These are phyloP conservation scores for Diorhabda elongata DNA, from an alignment of 1,140 invertebrate genomes.

Conservation along the genomic window DNA sequence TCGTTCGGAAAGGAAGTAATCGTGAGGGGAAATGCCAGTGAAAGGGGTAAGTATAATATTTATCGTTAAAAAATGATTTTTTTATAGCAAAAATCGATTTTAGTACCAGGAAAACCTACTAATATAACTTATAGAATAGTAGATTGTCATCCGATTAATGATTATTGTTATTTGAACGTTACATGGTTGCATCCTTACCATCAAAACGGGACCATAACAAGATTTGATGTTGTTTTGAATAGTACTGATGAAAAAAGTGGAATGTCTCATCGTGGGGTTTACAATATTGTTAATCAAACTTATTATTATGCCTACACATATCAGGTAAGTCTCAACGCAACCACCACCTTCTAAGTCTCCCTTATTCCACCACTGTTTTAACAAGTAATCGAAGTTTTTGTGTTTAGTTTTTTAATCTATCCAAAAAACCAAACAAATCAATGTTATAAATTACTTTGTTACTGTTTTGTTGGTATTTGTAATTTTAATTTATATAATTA, in stretches of 20 bases:
- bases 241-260: conserved; percentile 25
- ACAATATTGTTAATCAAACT: conserved; percentile 26
- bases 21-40: conserved; percentile 22
- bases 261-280: conserved; percentile 27
- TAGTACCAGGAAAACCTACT: conserved; percentile 33
- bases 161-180: conserved; percentile 37
- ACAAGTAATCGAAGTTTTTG: too few relatives aligned
- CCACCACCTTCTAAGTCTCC: too few relatives aligned
- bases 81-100: conserved; percentile 6
- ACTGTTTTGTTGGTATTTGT: too few relatives aligned
- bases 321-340: conserved; percentile 28
- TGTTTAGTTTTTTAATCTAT: too few relatives aligned
- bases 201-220: conserved; percentile 34
- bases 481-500: too few relatives aligned
- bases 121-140: conserved; percentile 36
- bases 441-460: too few relatives aligned
- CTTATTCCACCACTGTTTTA: too few relatives aligned
- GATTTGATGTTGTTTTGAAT: conserved; percentile 36
- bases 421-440: too few relatives aligned
- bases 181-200: conserved; percentile 35
- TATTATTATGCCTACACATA: conserved; percentile 32
- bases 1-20: conserved; percentile 26
- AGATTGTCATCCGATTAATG: conserved; percentile 26
- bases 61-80: background rate
- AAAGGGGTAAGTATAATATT: conserved; percentile 28